These are phyloP conservation scores for Rousettus leschenaultii DNA, from an alignment of 2,113 vertebrate species.

Conservation along the genomic window DNA sequence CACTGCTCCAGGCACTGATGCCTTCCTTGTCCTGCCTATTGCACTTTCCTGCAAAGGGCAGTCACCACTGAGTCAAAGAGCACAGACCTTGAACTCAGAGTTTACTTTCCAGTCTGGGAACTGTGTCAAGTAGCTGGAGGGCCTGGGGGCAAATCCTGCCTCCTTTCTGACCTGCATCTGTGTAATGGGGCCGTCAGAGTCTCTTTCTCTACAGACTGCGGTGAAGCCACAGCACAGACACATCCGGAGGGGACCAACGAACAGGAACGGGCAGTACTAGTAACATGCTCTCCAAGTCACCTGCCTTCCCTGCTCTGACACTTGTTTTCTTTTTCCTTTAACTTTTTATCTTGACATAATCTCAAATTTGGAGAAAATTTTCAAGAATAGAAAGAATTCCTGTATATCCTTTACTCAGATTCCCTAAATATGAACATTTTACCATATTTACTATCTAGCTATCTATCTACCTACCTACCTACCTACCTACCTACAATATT, in stretches of 20 bases:
- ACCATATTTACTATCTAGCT: not conserved
- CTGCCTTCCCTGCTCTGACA: not conserved
- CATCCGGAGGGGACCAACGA: accelerated
- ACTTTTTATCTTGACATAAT: not conserved
- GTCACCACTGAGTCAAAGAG: not conserved
- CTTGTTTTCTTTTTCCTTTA: not conserved
- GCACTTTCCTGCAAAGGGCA: not conserved
- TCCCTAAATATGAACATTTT: not conserved
- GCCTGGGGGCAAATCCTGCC: not conserved
- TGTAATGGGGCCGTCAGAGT: not conserved
- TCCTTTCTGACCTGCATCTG: not conserved
- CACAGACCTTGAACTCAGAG: not conserved
- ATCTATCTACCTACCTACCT: not conserved
- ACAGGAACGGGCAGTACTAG: not conserved
- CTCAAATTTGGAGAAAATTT: not conserved
- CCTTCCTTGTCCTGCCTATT: not conserved
- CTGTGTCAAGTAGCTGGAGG: not conserved
- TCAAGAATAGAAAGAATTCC: not conserved
- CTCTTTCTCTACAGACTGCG: not conserved
- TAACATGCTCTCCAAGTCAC: not conserved
- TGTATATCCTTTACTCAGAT: not conserved
- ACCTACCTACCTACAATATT: not conserved
- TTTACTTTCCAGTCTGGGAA: not conserved
- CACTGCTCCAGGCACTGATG: not conserved
- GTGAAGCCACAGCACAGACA: not conserved